Evolutionary conservation across 2,113 vertebrate genomes (phyloP).

Genomic region (Zapus hudsonius): DNA sequence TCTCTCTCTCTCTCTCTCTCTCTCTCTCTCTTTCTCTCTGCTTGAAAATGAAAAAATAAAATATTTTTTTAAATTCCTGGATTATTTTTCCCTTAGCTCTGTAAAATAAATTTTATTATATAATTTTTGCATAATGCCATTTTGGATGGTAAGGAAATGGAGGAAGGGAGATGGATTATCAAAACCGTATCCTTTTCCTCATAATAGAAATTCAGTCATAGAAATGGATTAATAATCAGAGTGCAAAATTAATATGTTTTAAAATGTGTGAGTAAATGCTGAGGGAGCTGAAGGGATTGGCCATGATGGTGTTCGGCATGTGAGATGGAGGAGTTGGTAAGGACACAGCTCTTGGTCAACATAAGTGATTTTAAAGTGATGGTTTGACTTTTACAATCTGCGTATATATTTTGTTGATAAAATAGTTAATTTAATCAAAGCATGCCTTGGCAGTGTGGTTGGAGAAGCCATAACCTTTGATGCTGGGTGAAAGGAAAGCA

Average conservation of each 20-base stretch:
- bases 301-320: not conserved
- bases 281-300: not conserved
- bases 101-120: not conserved
- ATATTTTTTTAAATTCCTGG: too few species aligned
- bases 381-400: slow-evolving; percentile 13
- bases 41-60: too few species aligned
- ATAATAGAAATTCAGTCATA: not conserved
- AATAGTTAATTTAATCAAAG: slow-evolving; percentile 9
- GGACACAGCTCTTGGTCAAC: not conserved
- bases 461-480: not conserved
- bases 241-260: not conserved
- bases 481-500: not conserved
- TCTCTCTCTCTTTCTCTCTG: too few species aligned
- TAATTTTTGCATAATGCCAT: not conserved
- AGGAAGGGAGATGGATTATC: not conserved
- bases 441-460: not conserved
- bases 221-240: not conserved
- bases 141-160: not conserved
- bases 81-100: too few species aligned
- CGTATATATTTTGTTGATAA: not conserved
- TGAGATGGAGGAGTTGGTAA: not conserved
- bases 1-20: too few species aligned
- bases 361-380: not conserved
- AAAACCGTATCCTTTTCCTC: not conserved
- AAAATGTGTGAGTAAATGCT: slow-evolving; percentile 2